Evolutionary conservation across 2,797 vertebrate genomes (phyloP).

Genomic region (Perodicticus potto): DNA sequence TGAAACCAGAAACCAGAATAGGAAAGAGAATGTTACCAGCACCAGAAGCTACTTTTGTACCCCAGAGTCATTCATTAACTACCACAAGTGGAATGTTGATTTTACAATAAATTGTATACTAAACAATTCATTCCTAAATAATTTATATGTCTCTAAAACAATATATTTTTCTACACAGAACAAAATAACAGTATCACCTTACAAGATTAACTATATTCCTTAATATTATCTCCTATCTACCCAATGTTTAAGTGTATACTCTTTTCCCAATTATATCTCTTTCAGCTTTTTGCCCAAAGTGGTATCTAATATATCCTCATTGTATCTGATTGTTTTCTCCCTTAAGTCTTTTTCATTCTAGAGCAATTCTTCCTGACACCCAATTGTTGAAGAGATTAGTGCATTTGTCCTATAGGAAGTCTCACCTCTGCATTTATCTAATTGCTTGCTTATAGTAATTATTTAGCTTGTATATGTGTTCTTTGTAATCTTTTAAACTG

Average conservation of each 20-base stretch:
- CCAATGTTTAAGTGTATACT: not conserved
- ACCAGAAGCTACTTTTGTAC: not conserved
- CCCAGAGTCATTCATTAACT: not conserved
- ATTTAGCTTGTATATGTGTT: not conserved
- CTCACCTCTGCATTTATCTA: not conserved
- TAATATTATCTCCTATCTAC: not conserved
- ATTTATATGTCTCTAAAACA: constrained; percentile 12
- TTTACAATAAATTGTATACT: not conserved
- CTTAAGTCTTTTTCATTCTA: not conserved
- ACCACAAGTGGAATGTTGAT: not conserved
- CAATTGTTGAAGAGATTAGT: not conserved
- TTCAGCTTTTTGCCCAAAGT: not conserved
- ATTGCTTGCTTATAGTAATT: not conserved
- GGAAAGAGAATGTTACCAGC: not conserved
- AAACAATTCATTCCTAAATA: not conserved
- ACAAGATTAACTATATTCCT: constrained; percentile 19
- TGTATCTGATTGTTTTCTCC: not conserved
- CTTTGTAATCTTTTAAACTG: not conserved
- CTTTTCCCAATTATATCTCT: not conserved
- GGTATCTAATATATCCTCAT: not conserved
- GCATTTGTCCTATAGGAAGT: not conserved
- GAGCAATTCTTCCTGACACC: not conserved
- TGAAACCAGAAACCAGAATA: not conserved
- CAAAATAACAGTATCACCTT: not conserved
- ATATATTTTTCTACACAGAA: not conserved